Evolutionary conservation across 2,797 vertebrate species (phyloP), one percentile per base, ranked within the genome.

Genomic region (Pachyuromys duprasi): DNA sequence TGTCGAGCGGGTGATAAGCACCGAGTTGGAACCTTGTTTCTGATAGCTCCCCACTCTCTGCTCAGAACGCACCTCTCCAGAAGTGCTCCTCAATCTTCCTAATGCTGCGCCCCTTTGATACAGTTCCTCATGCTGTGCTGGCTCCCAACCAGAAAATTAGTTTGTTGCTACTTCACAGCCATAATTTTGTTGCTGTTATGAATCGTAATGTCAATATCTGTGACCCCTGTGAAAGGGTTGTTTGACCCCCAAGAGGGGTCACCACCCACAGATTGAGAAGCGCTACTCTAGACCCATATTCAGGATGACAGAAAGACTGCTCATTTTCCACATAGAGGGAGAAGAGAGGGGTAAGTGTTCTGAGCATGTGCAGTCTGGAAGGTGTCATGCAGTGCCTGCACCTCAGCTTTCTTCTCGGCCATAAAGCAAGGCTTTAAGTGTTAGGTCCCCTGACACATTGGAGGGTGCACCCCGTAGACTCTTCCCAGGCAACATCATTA

Each of bases 381-480:
- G 53, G 24, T 78, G 88, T 79, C 74, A 67, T 3, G 2, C n/a
- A n/a, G 69, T 82, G 15, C n/a, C 67, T 86, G 80, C n/a, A 39
- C n/a, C 62, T 90, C 28, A 33, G 80, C 78, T 95, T 90, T 86
- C 81, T 91, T 82, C 65, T 88, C 49, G 49, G 49, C 79, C 67
- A 4, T 15, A 70, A 93, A 81, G 57, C 17, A 78, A 95, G 60
- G 13, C 5, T 89, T 42, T 24, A 36, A 87, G 78, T 39, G 76
- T 76, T 33, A 86, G 94, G 57, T 24, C 67, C 49, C 45, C 9
- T 49, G 92, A 11, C 39, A 49, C 28, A 39, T 70, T 42, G 83
- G 75, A 53, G 31, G 22, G 2, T 89, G 75, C 15, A 24, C 86
- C 89, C 79, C 69, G 60, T 90, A 87, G 65, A 33, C 75, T 82